A percentile compares a stretch with the other conserved stretches of the same genome.
Conservation (phyloP, 2,888 invertebrate genomes). For the Drosophila quasianomalipes region DNA sequence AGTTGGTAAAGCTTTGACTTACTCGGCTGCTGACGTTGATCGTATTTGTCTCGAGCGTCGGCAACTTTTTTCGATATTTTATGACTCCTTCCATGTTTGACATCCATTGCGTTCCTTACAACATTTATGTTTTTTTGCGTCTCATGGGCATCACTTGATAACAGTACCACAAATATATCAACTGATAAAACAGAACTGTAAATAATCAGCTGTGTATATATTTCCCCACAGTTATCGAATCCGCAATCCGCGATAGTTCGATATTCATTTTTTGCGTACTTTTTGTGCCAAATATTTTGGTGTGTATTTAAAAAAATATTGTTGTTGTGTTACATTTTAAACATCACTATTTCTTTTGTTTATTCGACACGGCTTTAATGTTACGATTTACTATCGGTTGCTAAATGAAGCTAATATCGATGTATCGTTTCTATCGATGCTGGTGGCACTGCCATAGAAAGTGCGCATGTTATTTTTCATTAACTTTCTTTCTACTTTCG, state of each 20-base stretch:
- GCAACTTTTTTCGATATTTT: background rate
- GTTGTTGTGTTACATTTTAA: background rate
- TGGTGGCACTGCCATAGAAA: background rate
- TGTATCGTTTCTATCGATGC: background rate
- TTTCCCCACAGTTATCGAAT: background rate
- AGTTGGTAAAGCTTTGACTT: background rate
- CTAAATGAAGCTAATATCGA: background rate
- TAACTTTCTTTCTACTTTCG: background rate
- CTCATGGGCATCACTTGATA: background rate
- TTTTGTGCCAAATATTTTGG: background rate
- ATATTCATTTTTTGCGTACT: background rate
- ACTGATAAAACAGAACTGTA: background rate
- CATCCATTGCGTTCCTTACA: slow-evolving; percentile 11
- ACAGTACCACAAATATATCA: background rate
- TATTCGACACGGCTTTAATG: background rate
- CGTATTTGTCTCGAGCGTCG: background rate
- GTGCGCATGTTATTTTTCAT: background rate
- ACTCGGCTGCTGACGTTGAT: slow-evolving; percentile 1
- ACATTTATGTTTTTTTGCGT: background rate
- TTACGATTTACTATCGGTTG: background rate
- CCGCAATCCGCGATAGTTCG: background rate
- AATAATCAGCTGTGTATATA: slow-evolving; percentile 8
- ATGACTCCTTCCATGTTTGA: background rate
- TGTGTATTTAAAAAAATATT: background rate
- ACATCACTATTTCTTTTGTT: background rate